Evolutionary conservation across 2,113 vertebrate genomes (phyloP).

Genomic region (Odobenus rosmarus): DNA sequence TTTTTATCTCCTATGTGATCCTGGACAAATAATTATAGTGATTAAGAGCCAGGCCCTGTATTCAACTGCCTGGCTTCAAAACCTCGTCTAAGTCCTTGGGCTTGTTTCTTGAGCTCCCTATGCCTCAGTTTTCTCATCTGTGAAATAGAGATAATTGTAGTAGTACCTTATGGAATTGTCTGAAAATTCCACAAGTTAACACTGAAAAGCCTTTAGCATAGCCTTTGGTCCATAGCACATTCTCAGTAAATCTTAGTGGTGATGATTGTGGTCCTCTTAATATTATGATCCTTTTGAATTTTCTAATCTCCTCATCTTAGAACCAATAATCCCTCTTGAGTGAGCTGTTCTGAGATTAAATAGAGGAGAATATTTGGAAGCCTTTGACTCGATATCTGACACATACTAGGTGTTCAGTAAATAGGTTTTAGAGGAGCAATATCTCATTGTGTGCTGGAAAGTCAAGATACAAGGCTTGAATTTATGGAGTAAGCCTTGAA

Average conservation of each 20-base stretch:
- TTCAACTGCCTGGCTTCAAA: neutral
- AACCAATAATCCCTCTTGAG: neutral
- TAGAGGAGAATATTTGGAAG: neutral
- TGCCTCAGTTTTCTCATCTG: neutral
- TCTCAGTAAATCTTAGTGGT: neutral
- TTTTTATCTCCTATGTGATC: neutral
- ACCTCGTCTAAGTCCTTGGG: neutral
- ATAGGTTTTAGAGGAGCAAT: neutral
- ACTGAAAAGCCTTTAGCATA: neutral
- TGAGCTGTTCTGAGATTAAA: neutral
- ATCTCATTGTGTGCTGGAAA: neutral
- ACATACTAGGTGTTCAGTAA: neutral
- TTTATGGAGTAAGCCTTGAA: neutral
- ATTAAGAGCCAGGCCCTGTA: neutral
- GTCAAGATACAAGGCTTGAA: neutral
- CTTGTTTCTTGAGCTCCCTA: neutral
- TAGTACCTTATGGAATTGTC: neutral
- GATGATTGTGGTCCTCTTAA: neutral
- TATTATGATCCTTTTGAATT: neutral
- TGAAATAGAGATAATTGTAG: neutral
- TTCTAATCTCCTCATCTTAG: neutral
- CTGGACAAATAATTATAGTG: neutral
- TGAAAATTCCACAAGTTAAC: neutral
- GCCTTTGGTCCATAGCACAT: neutral
- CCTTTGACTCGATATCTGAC: neutral